Evolutionary conservation across 1,140 invertebrate species (phyloP).

Genomic region (Saccostrea cuccullata): DNA sequence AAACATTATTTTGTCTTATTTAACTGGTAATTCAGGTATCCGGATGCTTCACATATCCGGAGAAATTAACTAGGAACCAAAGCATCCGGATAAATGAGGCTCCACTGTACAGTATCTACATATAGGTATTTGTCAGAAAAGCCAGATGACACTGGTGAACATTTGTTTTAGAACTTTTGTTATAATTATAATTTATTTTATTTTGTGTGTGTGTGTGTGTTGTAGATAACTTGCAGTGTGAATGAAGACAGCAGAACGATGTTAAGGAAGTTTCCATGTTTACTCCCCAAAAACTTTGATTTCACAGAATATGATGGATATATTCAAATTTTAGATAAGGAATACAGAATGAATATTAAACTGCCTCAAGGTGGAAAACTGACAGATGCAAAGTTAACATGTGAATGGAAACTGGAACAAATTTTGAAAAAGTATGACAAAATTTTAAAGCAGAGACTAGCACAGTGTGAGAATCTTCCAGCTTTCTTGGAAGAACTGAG

Average conservation of each 20-base stretch:
- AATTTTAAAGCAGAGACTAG: slow-evolving; percentile 58
- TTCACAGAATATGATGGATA: slow-evolving; percentile 60
- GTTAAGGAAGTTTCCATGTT: slow-evolving; percentile 55
- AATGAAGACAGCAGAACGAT: slow-evolving; percentile 51
- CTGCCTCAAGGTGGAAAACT: slow-evolving; percentile 44
- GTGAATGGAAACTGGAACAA: slow-evolving; percentile 61
- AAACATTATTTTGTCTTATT: too few species aligned
- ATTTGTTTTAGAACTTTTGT: too few species aligned
- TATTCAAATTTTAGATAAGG: slow-evolving; percentile 54
- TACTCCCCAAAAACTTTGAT: slow-evolving; percentile 54
- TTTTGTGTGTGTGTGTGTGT: background rate
- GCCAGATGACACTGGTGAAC: too few species aligned
- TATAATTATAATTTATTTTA: too few species aligned
- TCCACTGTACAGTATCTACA: too few species aligned
- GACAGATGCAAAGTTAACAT: slow-evolving; percentile 50
- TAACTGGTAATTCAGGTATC: too few species aligned
- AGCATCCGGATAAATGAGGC: too few species aligned
- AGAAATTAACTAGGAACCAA: too few species aligned
- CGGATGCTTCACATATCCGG: too few species aligned
- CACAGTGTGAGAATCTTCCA: slow-evolving; percentile 55
- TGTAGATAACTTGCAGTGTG: background rate
- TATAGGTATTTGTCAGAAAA: too few species aligned
- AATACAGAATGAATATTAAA: slow-evolving; percentile 50
- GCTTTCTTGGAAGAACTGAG: slow-evolving; percentile 57
- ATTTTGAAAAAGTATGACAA: slow-evolving; percentile 48